Evolutionary conservation across 2,888 invertebrate genomes (phyloP).

Genomic region (Saturnia japonica): DNA sequence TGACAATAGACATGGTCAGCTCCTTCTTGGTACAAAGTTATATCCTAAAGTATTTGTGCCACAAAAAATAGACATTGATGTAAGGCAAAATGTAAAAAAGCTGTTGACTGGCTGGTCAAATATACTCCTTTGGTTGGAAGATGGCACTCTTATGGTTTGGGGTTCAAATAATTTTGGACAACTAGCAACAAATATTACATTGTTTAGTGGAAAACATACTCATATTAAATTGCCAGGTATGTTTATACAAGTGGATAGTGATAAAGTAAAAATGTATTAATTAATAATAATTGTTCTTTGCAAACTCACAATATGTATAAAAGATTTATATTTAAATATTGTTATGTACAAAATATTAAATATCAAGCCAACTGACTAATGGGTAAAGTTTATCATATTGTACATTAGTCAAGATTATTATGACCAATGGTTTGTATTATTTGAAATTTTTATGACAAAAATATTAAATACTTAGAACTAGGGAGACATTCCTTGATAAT

Average conservation of each 20-base stretch:
- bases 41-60: conserved; percentile 77
- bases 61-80: conserved; percentile 79
- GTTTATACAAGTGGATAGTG: conserved; percentile 22
- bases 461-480: too few species aligned
- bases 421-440: too few species aligned
- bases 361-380: too few species aligned
- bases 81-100: conserved; percentile 79
- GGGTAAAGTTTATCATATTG: too few species aligned
- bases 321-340: too few species aligned
- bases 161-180: conserved; percentile 92
- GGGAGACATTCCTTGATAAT: too few species aligned
- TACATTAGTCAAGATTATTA: too few species aligned
- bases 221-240: conserved; percentile 66
- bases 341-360: too few species aligned
- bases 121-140: conserved; percentile 83
- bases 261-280: too few species aligned
- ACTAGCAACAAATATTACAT: conserved; percentile 77
- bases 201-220: conserved; percentile 55
- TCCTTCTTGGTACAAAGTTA: conserved; percentile 82
- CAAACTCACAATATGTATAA: too few species aligned
- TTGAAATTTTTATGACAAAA: too few species aligned
- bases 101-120: conserved; percentile 91
- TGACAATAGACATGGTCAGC: conserved; percentile 91
- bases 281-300: too few species aligned
- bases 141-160: conserved; percentile 86